Conservation (phyloP, 2,888 invertebrate genomes). For the Junonia oenone region DNA sequence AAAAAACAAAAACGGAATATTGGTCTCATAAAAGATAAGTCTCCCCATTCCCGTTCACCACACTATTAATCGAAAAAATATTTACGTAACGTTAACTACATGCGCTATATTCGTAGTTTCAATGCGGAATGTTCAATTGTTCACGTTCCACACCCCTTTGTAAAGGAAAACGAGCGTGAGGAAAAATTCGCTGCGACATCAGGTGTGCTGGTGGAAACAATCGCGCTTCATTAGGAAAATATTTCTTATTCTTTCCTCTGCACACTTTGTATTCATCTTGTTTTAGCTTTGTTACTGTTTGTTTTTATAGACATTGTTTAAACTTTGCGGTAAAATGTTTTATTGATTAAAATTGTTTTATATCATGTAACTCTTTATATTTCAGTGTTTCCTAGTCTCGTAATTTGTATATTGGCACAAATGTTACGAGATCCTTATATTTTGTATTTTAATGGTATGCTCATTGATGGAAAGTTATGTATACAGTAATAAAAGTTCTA, state of each 20-base stretch:
- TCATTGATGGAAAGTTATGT: too few relatives aligned
- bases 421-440: too few relatives aligned
- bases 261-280: conserved; percentile 6
- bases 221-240: conserved; percentile 45
- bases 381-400: too few relatives aligned
- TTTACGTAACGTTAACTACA: conserved; percentile 12
- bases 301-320: not conserved
- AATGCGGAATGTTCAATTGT: conserved; percentile 25
- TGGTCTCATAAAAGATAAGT: not conserved
- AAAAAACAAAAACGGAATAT: not conserved
- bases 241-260: conserved; percentile 32
- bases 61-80: not conserved
- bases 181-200: conserved; percentile 35
- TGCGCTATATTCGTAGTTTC: conserved; percentile 8
- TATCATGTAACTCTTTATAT: too few relatives aligned
- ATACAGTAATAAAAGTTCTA: too few relatives aligned
- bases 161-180: conserved; percentile 29
- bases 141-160: conserved; percentile 21
- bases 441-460: too few relatives aligned
- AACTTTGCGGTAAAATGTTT: too few relatives aligned
- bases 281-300: conserved; percentile 1
- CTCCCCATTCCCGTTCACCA: not conserved
- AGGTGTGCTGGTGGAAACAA: conserved; percentile 44
- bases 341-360: too few relatives aligned
- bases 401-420: too few relatives aligned